A percentile compares a stretch with the other conserved stretches of the same genome.
Conservation (phyloP, 2,797 vertebrate species). For the Silurus lanzhouensis region DNA sequence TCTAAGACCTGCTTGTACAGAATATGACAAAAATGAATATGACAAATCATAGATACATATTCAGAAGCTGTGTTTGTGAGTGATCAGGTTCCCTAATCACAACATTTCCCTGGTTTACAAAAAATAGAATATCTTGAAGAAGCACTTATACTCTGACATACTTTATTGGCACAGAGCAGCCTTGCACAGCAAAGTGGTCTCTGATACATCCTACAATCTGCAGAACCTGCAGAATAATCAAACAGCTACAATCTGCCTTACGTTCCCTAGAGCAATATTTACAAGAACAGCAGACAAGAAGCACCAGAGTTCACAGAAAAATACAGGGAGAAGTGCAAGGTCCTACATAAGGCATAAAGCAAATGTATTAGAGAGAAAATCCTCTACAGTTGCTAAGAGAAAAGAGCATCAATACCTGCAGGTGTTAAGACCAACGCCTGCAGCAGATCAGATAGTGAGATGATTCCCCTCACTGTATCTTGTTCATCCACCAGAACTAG, state of each 20-base stretch:
- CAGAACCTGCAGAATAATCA: too few species aligned
- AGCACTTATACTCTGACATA: neutral
- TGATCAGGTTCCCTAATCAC: neutral
- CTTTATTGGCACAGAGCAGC: slow-evolving; percentile 27
- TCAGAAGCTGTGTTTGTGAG: neutral
- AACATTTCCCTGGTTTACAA: neutral
- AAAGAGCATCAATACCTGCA: slow-evolving; percentile 92
- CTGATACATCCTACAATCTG: neutral
- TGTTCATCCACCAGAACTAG: slow-evolving; percentile 89
- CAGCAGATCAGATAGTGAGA: slow-evolving; percentile 95
- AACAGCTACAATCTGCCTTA: too few species aligned
- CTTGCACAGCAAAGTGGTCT: slow-evolving; percentile 34
- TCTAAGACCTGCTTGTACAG: neutral
- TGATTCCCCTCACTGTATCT: slow-evolving; percentile 84
- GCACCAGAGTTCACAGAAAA: neutral
- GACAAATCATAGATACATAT: neutral
- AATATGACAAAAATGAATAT: neutral
- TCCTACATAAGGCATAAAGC: slow-evolving; percentile 40
- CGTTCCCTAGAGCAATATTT: neutral
- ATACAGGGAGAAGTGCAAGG: neutral
- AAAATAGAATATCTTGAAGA: neutral
- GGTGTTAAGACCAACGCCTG: slow-evolving; percentile 93
- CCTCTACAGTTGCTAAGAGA: slow-evolving; percentile 74
- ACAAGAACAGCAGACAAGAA: neutral
- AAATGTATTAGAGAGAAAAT: slow-evolving; percentile 5